Evolutionary conservation across 2,797 vertebrate species (phyloP).

Genomic region (Erethizon dorsatum): DNA sequence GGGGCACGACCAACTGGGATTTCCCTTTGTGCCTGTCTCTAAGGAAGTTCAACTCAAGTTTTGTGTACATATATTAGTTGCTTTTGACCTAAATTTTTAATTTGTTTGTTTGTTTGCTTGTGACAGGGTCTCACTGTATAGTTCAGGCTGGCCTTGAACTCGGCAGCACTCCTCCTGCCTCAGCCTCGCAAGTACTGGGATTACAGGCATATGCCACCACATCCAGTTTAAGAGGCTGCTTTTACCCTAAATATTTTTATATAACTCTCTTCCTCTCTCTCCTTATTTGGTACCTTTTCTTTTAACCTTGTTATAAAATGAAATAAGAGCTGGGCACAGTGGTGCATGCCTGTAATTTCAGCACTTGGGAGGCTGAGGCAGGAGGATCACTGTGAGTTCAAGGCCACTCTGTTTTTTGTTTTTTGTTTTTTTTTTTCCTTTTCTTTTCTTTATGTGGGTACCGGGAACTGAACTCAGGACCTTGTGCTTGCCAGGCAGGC

Average conservation of each 20-base stretch:
- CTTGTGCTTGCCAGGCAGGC: too few relatives aligned
- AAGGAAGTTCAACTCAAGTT: neutral
- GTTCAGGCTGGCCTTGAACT: neutral
- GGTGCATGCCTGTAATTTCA: neutral
- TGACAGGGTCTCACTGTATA: neutral
- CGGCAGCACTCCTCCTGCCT: neutral
- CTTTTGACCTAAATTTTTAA: neutral
- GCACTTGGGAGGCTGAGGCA: neutral
- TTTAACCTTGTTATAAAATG: constrained; percentile 15
- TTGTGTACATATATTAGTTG: neutral
- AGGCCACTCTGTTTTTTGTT: neutral
- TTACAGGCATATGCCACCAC: neutral
- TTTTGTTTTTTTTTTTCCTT: too few relatives aligned
- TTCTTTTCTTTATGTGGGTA: too few relatives aligned
- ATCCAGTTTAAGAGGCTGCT: neutral
- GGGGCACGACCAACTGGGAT: neutral
- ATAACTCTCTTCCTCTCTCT: neutral
- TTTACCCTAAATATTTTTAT: neutral
- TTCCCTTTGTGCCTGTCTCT: neutral
- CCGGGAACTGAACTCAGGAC: too few relatives aligned
- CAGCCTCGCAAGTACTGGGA: neutral
- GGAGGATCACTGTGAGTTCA: neutral
- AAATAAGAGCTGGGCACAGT: neutral
- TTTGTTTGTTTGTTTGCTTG: neutral
- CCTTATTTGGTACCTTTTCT: neutral